A percentile compares a stretch with the other conserved stretches of the same genome.
phyloP scores from a whole-genome alignment of 2,797 vertebrate genomes.

The Aselliscus stoliczkanus region DNA sequence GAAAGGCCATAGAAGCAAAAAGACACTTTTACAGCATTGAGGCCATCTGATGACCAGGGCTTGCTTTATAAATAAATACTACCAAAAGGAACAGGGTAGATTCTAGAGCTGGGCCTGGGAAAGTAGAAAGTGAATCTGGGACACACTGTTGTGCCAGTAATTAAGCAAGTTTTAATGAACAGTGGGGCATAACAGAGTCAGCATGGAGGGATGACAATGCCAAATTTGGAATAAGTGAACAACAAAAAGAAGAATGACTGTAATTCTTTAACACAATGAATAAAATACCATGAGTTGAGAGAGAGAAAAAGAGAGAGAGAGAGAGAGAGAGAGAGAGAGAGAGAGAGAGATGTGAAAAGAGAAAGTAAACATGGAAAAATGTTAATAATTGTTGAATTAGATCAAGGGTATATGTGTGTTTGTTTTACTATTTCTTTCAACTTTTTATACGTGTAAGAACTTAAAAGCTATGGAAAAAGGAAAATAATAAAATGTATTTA shows the following conservation, averaged over 20 bases:
- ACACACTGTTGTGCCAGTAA: background rate
- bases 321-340: background rate
- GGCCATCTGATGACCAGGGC: background rate
- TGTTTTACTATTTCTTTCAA: background rate
- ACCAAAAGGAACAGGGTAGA: background rate
- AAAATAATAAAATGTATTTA: background rate
- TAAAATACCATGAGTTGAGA: background rate
- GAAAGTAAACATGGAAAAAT: background rate
- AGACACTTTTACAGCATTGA: background rate
- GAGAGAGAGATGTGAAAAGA: background rate
- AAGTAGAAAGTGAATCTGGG: background rate
- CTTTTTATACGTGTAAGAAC: background rate
- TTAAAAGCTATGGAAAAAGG: background rate
- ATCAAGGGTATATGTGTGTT: background rate
- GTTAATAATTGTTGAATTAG: background rate
- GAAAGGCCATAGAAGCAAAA: background rate
- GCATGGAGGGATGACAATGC: background rate
- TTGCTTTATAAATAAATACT: background rate
- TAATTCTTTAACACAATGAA: background rate
- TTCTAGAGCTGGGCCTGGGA: background rate
- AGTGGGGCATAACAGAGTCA: background rate
- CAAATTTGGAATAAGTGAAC: background rate
- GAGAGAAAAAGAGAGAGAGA: background rate
- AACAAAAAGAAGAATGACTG: background rate
- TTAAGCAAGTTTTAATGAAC: background rate